Conservation (phyloP, 2,888 invertebrate species). For the Nomada hirtipes region DNA sequence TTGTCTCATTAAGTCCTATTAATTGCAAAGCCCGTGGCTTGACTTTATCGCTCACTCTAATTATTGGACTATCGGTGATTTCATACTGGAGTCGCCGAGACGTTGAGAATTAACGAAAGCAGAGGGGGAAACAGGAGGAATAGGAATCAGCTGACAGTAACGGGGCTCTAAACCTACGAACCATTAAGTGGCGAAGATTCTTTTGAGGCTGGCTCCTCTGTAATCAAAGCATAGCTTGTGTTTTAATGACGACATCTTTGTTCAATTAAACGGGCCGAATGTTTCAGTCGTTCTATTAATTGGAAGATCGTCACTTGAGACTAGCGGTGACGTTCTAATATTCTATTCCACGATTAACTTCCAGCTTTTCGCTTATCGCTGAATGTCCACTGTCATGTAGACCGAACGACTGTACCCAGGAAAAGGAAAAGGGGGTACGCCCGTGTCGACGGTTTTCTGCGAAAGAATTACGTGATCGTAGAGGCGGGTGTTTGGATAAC, state of each 20-base stretch:
- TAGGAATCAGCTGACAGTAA: background rate
- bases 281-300: background rate
- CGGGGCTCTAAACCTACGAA: background rate
- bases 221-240: background rate
- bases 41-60: background rate
- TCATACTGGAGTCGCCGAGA: background rate
- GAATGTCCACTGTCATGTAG: background rate
- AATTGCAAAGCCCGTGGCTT: slow-evolving; percentile 39
- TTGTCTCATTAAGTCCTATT: slow-evolving; percentile 51
- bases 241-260: background rate
- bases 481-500: slow-evolving; percentile 50
- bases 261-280: background rate
- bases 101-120: background rate
- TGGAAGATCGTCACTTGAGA: background rate
- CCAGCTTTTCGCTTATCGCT: background rate
- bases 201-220: background rate
- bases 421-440: slow-evolving; percentile 6
- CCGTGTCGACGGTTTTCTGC: slow-evolving; percentile 48
- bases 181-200: background rate
- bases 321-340: background rate
- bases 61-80: background rate
- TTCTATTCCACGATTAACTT: background rate
- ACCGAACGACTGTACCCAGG: slow-evolving; percentile 4
- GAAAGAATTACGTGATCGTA: slow-evolving; percentile 58
- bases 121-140: background rate